Percentiles rank a stretch among this genome's conserved stretches.
Conservation (phyloP, 2,113 vertebrate genomes). For the Odobenus rosmarus region DNA sequence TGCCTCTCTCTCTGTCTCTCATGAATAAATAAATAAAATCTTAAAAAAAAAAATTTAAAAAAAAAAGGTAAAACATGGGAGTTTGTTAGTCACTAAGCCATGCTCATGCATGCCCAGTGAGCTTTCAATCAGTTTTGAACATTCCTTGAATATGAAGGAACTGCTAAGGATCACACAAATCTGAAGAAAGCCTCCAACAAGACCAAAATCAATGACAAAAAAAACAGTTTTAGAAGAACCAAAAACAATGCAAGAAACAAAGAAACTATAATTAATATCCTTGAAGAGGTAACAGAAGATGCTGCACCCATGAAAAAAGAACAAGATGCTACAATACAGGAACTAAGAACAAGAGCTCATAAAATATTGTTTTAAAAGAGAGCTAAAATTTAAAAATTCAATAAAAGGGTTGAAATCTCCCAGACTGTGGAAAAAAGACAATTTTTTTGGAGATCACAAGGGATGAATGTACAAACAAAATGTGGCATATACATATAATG, state of each 20-base stretch:
- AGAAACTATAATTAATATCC: constrained; percentile 40
- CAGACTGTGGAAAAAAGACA: neutral
- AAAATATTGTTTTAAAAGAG: neutral
- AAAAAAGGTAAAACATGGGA: neutral
- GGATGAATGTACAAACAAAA: no score
- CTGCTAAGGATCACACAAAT: neutral
- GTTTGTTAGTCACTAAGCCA: constrained; percentile 45
- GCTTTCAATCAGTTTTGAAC: constrained; percentile 17
- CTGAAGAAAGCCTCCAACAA: constrained; percentile 39
- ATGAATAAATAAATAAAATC: neutral
- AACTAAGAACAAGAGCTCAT: neutral
- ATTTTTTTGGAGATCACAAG: neutral
- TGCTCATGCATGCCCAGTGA: constrained; percentile 7
- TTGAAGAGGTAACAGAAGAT: constrained; percentile 5
- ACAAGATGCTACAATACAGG: neutral
- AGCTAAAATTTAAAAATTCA: neutral
- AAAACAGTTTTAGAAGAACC: neutral
- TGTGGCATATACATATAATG: no score
- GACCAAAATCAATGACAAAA: constrained; percentile 19
- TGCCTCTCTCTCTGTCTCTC: no score
- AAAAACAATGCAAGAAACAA: constrained; percentile 19
- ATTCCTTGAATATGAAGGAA: constrained; percentile 27
- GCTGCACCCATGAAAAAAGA: neutral
- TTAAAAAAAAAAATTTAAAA: neutral
- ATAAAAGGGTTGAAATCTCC: neutral